A percentile compares a stretch with the other conserved stretches of the same genome.
Evolutionary conservation across 2,797 vertebrate species (phyloP).

Genomic region (Pteronotus mesoamericanus): DNA sequence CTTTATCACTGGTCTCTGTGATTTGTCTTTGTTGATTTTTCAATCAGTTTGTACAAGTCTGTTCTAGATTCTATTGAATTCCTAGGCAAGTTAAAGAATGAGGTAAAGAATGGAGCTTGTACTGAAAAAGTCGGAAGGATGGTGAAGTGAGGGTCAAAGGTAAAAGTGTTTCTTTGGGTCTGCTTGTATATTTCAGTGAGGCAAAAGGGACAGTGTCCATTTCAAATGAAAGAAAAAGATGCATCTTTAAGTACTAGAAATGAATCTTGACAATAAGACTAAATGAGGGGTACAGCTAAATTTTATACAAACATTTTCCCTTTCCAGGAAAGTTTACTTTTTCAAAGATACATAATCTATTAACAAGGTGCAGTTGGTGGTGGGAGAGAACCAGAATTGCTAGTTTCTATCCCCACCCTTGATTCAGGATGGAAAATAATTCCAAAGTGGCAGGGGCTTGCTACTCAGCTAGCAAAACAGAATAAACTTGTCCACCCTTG

Average conservation of each 20-base stretch:
- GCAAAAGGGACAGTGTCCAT: neutral
- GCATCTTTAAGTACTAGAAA: neutral
- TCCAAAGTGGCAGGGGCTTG: neutral
- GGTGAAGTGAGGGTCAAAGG: slow-evolving; percentile 14
- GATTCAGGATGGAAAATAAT: slow-evolving; percentile 16
- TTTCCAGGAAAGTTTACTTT: slow-evolving; percentile 60
- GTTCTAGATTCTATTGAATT: slow-evolving; percentile 50
- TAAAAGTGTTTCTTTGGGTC: slow-evolving; percentile 14
- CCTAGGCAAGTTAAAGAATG: slow-evolving; percentile 46
- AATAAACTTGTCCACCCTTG: neutral
- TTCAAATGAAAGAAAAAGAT: slow-evolving; percentile 30
- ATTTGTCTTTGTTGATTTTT: slow-evolving; percentile 63
- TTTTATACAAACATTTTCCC: slow-evolving; percentile 22
- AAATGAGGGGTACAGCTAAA: slow-evolving; percentile 3
- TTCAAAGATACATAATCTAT: slow-evolving; percentile 19
- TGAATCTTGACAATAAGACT: slow-evolving; percentile 1
- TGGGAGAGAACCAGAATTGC: neutral
- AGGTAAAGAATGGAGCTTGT: neutral
- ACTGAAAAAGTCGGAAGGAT: neutral
- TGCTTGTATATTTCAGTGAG: slow-evolving; percentile 36
- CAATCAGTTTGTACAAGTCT: slow-evolving; percentile 36
- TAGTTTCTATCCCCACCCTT: neutral
- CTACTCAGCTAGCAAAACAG: slow-evolving; percentile 4
- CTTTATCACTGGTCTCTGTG: slow-evolving; percentile 46
- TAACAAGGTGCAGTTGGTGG: neutral